Evolutionary conservation across 2,888 invertebrate species (phyloP).

Genomic region (Chelonus formosanus): DNA sequence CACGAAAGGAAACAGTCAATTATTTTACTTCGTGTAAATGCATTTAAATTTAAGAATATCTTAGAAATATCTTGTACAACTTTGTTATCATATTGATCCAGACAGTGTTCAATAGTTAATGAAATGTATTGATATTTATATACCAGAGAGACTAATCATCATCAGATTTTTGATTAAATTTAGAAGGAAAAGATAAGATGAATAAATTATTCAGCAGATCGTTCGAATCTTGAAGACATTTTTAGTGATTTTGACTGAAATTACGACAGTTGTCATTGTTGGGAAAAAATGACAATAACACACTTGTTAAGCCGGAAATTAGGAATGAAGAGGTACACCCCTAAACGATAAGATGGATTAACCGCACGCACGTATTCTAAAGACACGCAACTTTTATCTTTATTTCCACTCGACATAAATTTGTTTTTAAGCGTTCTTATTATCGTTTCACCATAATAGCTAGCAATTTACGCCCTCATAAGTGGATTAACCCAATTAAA

Average conservation of each 20-base stretch:
- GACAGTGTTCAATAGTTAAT: slow-evolving; percentile 26
- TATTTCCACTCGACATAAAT: slow-evolving; percentile 12
- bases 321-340: slow-evolving; percentile 3
- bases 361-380: slow-evolving; percentile 29
- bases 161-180: no score
- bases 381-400: neutral
- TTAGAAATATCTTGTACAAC: neutral
- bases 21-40: slow-evolving; percentile 20
- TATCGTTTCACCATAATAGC: slow-evolving; percentile 33
- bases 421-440: slow-evolving; percentile 20
- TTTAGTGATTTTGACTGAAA: slow-evolving; percentile 1
- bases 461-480: slow-evolving; percentile 33
- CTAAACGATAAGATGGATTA: slow-evolving; percentile 38
- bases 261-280: neutral
- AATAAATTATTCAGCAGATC: no score
- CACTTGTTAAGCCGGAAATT: slow-evolving; percentile 24
- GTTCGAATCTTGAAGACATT: no score
- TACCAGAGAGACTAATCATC: neutral
- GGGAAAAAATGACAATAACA: slow-evolving; percentile 1
- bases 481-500: slow-evolving; percentile 42
- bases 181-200: no score
- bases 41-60: neutral
- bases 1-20: slow-evolving; percentile 11
- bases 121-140: slow-evolving; percentile 12
- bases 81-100: slow-evolving; percentile 25